Evolutionary conservation across 2,113 vertebrate species (phyloP).

Genomic region (Neolamprologus caudopunctatus): DNA sequence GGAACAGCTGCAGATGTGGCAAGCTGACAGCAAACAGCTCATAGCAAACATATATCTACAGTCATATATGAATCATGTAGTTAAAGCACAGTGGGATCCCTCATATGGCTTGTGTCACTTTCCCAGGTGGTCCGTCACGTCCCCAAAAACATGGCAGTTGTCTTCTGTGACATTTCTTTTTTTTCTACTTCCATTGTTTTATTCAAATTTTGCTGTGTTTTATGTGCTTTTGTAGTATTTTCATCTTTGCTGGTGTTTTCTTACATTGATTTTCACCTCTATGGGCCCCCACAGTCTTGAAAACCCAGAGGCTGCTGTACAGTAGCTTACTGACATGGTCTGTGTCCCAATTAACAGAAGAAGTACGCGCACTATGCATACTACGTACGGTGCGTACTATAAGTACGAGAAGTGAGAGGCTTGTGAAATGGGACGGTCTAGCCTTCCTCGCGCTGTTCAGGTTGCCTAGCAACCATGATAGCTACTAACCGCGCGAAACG

Average conservation of each 20-base stretch:
- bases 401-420: no score
- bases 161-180: neutral
- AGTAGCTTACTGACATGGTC: neutral
- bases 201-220: neutral
- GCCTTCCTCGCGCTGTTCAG: no score
- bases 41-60: neutral
- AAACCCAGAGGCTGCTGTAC: neutral
- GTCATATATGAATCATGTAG: neutral
- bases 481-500: no score
- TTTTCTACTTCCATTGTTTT: neutral
- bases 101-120: neutral
- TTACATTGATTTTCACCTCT: neutral
- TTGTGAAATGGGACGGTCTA: no score
- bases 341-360: neutral
- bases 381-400: no score
- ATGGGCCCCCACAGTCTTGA: neutral
- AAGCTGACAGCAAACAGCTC: neutral
- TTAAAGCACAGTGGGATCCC: neutral
- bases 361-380: no score
- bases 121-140: neutral
- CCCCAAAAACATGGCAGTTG: neutral
- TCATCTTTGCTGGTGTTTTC: neutral
- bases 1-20: neutral
- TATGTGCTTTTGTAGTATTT: neutral
- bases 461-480: no score